Conservation (phyloP, 1,140 invertebrate species). For the Drosophila aff. region DNA sequence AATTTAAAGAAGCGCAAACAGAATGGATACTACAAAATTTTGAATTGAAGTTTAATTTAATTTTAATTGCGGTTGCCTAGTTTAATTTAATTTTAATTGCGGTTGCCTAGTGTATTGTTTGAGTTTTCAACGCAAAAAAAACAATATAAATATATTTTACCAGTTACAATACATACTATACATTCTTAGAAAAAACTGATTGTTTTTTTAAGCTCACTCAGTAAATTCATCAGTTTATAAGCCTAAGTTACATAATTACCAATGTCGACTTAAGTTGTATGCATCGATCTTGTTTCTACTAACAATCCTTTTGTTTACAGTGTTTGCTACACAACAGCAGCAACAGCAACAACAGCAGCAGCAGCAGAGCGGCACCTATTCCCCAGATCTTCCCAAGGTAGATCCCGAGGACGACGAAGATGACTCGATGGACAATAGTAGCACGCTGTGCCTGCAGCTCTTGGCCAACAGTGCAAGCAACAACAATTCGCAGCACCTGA, state of each 20-base stretch:
- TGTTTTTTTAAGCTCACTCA: not conserved
- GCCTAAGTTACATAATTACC: too few relatives aligned
- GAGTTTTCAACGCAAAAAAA: too few relatives aligned
- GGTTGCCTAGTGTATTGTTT: too few relatives aligned
- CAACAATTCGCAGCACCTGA: conserved; percentile 78
- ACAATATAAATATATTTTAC: not conserved
- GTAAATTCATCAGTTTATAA: not conserved
- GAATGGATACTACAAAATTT: too few relatives aligned
- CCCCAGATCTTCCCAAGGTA: conserved; percentile 68
- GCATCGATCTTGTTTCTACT: not conserved
- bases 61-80: too few relatives aligned
- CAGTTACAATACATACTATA: too few relatives aligned
- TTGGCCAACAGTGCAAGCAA: conserved; percentile 76
- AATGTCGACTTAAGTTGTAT: not conserved
- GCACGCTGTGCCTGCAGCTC: conserved; percentile 85
- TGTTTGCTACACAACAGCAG: conserved; percentile 71
- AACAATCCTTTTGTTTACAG: conserved; percentile 31
- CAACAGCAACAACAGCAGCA: conserved; percentile 62
- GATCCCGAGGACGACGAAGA: conserved; percentile 88
- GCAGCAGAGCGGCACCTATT: conserved; percentile 61
- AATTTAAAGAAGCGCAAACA: too few relatives aligned
- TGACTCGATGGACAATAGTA: conserved; percentile 86
- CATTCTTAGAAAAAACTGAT: not conserved
- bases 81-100: too few relatives aligned
- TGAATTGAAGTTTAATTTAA: too few relatives aligned